phyloP scores from a whole-genome alignment of 2,797 vertebrate species.

The Enteromius thamalakanensis region DNA sequence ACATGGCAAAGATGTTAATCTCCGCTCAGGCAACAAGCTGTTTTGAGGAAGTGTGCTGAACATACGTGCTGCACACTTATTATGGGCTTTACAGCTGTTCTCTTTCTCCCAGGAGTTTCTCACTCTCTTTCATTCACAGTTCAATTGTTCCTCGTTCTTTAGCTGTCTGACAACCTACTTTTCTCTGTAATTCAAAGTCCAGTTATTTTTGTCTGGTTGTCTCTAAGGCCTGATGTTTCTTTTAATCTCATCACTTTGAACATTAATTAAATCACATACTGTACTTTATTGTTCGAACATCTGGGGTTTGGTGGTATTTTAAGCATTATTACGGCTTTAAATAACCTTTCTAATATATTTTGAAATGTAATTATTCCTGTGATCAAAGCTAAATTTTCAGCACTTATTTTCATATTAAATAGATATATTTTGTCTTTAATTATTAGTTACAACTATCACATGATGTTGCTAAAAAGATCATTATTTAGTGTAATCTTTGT shows the following conservation, averaged over 20 bases:
- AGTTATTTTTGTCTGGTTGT: background rate
- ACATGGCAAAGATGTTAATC: slow-evolving; percentile 14
- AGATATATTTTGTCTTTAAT: background rate
- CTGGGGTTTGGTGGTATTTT: background rate
- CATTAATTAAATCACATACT: background rate
- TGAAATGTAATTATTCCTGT: background rate
- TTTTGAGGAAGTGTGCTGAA: slow-evolving; percentile 19
- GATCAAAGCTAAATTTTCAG: background rate
- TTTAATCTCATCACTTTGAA: background rate
- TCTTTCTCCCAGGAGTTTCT: slow-evolving; percentile 13
- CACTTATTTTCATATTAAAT: too few species aligned
- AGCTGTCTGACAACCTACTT: background rate
- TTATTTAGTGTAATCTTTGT: too few species aligned
- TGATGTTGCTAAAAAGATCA: too few species aligned
- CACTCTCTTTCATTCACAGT: slow-evolving; percentile 6
- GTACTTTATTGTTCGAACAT: background rate
- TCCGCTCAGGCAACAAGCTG: slow-evolving; percentile 8
- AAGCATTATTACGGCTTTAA: background rate
- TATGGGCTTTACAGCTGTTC: slow-evolving; percentile 4
- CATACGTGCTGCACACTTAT: background rate
- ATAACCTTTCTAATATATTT: background rate
- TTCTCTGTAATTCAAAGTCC: background rate
- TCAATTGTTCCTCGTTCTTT: background rate
- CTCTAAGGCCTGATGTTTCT: background rate
- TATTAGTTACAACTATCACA: background rate